These are phyloP conservation scores for Athene noctua DNA, from an alignment of 2,113 vertebrate genomes.

Conservation along the genomic window DNA sequence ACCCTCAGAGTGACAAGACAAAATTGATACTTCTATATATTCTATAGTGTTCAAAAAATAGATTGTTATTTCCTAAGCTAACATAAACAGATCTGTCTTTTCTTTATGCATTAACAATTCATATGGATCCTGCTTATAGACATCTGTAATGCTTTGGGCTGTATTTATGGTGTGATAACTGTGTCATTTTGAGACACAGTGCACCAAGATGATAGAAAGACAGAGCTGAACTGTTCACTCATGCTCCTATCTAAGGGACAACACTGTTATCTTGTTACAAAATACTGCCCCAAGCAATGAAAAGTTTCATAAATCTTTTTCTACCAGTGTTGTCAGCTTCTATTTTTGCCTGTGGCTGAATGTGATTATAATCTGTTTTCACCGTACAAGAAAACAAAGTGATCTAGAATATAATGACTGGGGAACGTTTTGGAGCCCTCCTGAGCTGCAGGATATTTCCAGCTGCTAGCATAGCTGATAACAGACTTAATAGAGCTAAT, in stretches of 20 bases:
- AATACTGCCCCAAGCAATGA: slow-evolving; percentile 63
- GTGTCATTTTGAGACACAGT: slow-evolving; percentile 65
- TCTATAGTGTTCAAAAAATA: slow-evolving; percentile 11
- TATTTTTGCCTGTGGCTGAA: slow-evolving; percentile 48
- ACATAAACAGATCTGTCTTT: slow-evolving; percentile 50
- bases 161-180: slow-evolving; percentile 71
- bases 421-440: slow-evolving; percentile 41
- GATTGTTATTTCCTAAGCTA: slow-evolving; percentile 47
- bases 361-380: slow-evolving; percentile 63
- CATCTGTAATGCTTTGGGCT: slow-evolving; percentile 75
- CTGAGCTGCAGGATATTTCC: slow-evolving; percentile 62
- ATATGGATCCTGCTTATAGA: slow-evolving; percentile 71
- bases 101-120: slow-evolving; percentile 74
- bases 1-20: background rate
- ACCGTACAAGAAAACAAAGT: slow-evolving; percentile 39
- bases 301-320: slow-evolving; percentile 64
- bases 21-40: slow-evolving; percentile 29
- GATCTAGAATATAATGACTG: slow-evolving; percentile 48
- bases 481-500: slow-evolving; percentile 41
- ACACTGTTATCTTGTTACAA: slow-evolving; percentile 59
- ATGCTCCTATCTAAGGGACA: slow-evolving; percentile 58
- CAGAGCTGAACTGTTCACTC: slow-evolving; percentile 53
- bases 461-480: slow-evolving; percentile 54
- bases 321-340: slow-evolving; percentile 50
- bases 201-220: slow-evolving; percentile 69